A percentile compares a stretch with the other conserved stretches of the same genome.
Evolutionary conservation across 2,888 invertebrate species (phyloP).

Genomic region (Orchesellides sinensis): DNA sequence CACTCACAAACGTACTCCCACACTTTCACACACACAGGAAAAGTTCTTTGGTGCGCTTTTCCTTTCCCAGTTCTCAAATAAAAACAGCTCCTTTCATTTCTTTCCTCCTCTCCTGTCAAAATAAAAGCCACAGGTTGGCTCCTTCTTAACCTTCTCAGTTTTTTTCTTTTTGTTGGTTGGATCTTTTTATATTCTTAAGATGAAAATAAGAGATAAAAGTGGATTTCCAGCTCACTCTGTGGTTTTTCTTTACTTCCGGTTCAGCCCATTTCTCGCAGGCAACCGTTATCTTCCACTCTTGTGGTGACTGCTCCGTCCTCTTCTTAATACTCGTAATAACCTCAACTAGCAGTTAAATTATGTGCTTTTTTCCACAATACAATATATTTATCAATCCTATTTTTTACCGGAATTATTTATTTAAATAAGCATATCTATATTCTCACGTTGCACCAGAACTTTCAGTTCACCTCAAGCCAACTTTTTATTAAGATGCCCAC

Average conservation of each 20-base stretch:
- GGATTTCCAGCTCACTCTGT: constrained; percentile 22
- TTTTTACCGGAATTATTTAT: too few species aligned
- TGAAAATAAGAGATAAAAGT: background rate
- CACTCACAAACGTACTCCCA: background rate
- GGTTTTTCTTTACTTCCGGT: constrained; percentile 33
- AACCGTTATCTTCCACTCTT: background rate
- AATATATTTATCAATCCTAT: too few species aligned
- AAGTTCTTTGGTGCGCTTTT: background rate
- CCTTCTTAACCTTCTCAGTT: constrained; percentile 24
- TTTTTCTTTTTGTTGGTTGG: background rate
- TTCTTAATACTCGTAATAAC: too few species aligned
- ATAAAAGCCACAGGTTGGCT: constrained; percentile 40
- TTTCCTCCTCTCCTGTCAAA: constrained; percentile 4
- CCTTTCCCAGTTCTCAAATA: background rate
- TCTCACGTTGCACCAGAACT: constrained; percentile 25
- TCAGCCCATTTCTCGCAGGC: constrained; percentile 20
- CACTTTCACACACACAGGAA: background rate
- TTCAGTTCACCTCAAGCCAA: background rate
- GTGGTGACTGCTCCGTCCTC: too few species aligned
- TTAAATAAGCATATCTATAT: too few species aligned
- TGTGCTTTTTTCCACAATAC: too few species aligned
- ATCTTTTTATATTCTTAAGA: constrained; percentile 6
- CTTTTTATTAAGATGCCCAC: background rate
- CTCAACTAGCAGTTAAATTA: too few species aligned
- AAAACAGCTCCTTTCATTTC: too few species aligned